Percentiles rank a stretch among this genome's conserved stretches.
Conservation (phyloP, 2,888 invertebrate species). For the Cataglyphis rosenhaueri region DNA sequence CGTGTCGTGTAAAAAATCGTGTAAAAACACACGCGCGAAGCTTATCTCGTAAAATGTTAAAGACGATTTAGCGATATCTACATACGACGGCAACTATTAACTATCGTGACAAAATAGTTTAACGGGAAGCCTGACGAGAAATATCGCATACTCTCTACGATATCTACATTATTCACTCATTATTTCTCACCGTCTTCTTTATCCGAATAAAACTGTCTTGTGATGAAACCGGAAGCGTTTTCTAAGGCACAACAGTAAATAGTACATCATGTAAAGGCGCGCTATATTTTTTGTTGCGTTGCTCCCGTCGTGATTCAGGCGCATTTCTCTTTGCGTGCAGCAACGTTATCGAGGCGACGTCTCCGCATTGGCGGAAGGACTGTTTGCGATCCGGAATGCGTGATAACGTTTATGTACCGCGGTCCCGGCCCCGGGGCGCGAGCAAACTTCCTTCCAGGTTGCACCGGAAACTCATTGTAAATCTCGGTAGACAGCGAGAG, state of each 20-base stretch:
- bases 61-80: neutral
- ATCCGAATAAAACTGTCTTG: slow-evolving; percentile 7
- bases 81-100: neutral
- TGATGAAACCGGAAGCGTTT: neutral
- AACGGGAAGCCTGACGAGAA: neutral
- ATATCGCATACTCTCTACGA: neutral
- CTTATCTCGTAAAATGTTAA: slow-evolving; percentile 21
- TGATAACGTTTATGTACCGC: slow-evolving; percentile 77
- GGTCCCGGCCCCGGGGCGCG: slow-evolving; percentile 73
- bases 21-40: neutral
- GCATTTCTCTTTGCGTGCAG: slow-evolving; percentile 63
- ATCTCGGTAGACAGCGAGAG: slow-evolving; percentile 79
- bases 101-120: slow-evolving; percentile 33
- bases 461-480: slow-evolving; percentile 84
- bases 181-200: neutral
- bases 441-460: slow-evolving; percentile 83
- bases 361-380: slow-evolving; percentile 76
- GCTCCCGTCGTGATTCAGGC: slow-evolving; percentile 45
- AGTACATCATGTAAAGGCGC: slow-evolving; percentile 11
- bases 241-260: neutral
- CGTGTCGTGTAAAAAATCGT: slow-evolving; percentile 21
- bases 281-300: slow-evolving; percentile 55
- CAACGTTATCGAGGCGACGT: slow-evolving; percentile 58
- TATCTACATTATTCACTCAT: no score
- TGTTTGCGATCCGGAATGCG: slow-evolving; percentile 76